Evolutionary conservation across 2,888 invertebrate genomes (phyloP).

Genomic region (Lepas anatifera): DNA sequence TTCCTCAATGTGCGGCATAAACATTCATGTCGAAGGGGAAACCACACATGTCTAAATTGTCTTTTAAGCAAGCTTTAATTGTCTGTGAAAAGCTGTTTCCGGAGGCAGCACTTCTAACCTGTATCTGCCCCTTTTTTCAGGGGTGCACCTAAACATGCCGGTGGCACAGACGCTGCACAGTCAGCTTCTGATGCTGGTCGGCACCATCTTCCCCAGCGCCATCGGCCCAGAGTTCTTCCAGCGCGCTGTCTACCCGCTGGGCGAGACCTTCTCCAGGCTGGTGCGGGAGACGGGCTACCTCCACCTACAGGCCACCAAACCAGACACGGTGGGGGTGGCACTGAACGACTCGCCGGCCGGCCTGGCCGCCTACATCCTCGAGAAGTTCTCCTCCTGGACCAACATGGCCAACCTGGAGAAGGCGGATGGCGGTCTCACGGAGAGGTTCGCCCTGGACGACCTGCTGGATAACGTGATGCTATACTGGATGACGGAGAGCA

Average conservation of each 20-base stretch:
- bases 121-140: too few relatives aligned
- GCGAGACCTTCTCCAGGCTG: conserved; percentile 27
- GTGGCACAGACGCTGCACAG: conserved; percentile 23
- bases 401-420: conserved; percentile 39
- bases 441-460: conserved; percentile 54
- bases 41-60: too few relatives aligned
- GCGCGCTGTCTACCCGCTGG: conserved; percentile 29
- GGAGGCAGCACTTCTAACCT: too few relatives aligned
- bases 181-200: conserved; percentile 28
- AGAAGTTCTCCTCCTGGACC: conserved; percentile 73
- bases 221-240: conserved; percentile 28
- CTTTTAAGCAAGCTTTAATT: neutral
- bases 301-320: conserved; percentile 75
- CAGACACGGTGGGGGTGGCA: conserved; percentile 63
- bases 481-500: conserved; percentile 48
- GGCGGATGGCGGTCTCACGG: conserved; percentile 51
- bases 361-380: conserved; percentile 75
- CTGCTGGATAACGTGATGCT: conserved; percentile 65
- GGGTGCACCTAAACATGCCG: conserved; percentile 54
- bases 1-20: too few relatives aligned
- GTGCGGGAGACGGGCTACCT: conserved; percentile 41
- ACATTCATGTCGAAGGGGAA: too few relatives aligned
- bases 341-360: conserved; percentile 68
- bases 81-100: neutral
- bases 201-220: conserved; percentile 27